These are phyloP conservation scores for Gadus chalcogrammus DNA, from an alignment of 2,113 vertebrate species.

Conservation along the genomic window DNA sequence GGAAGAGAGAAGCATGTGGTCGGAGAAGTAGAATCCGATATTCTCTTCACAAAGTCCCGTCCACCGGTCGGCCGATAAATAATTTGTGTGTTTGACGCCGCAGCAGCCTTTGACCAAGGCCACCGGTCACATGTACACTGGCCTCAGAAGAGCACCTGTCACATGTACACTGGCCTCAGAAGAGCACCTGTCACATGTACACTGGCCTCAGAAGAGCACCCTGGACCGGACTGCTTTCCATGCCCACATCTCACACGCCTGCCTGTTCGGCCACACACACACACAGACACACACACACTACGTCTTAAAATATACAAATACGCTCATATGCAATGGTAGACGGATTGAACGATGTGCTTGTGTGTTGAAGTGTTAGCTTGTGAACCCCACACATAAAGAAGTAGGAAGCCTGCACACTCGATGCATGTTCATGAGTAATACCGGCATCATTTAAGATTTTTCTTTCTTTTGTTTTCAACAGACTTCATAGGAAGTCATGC, in stretches of 20 bases:
- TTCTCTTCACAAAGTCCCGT: constrained; percentile 54
- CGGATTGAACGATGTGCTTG: no score
- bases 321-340: not conserved
- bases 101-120: constrained; percentile 65
- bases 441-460: no score
- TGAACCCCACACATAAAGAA: no score
- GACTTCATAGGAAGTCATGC: no score
- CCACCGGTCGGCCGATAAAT: constrained; percentile 63
- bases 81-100: constrained; percentile 64
- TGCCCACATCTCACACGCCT: not conserved
- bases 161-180: constrained; percentile 42
- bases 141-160: constrained; percentile 53
- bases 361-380: no score
- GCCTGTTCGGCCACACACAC: constrained; percentile 10
- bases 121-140: constrained; percentile 56
- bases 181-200: constrained; percentile 60
- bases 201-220: constrained; percentile 23
- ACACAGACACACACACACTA: constrained; percentile 17
- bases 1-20: constrained; percentile 17
- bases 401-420: no score
- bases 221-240: constrained; percentile 26
- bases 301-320: not conserved
- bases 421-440: no score
- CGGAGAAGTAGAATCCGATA: constrained; percentile 53
- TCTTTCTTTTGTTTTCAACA: no score